Conservation (phyloP, 2,113 vertebrate species). For the Aptenodytes forsteri region DNA sequence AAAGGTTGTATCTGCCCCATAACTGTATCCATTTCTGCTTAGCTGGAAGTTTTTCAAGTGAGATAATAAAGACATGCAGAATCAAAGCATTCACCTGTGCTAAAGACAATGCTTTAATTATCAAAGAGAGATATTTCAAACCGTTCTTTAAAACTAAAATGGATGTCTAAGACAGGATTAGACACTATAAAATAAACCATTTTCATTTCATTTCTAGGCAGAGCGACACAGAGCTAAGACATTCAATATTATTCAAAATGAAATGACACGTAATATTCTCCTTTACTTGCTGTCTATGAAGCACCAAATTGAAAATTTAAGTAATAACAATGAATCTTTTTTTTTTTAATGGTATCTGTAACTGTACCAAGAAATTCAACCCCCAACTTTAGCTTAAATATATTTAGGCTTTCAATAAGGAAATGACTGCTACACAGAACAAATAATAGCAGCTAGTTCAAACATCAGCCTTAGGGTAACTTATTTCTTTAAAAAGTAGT, state of each 20-base stretch:
- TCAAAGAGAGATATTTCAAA: not conserved
- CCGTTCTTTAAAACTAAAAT: not conserved
- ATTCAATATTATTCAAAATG: not conserved
- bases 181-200: not conserved
- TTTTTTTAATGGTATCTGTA: not conserved
- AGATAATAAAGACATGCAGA: not conserved
- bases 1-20: not conserved
- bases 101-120: not conserved
- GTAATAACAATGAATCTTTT: not conserved
- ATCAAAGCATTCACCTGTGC: not conserved
- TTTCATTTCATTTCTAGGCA: not conserved
- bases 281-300: not conserved
- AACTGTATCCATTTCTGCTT: not conserved
- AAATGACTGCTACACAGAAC: not conserved
- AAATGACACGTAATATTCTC: not conserved
- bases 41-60: not conserved
- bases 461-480: not conserved
- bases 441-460: not conserved
- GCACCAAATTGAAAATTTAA: conserved; percentile 1
- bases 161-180: not conserved
- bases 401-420: not conserved
- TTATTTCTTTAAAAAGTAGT: conserved; percentile 2
- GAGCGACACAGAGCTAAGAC: not conserved
- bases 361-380: not conserved
- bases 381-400: not conserved